These are phyloP conservation scores for Phlogophora meticulosa DNA, from an alignment of 2,888 invertebrate species.

Conservation along the genomic window DNA sequence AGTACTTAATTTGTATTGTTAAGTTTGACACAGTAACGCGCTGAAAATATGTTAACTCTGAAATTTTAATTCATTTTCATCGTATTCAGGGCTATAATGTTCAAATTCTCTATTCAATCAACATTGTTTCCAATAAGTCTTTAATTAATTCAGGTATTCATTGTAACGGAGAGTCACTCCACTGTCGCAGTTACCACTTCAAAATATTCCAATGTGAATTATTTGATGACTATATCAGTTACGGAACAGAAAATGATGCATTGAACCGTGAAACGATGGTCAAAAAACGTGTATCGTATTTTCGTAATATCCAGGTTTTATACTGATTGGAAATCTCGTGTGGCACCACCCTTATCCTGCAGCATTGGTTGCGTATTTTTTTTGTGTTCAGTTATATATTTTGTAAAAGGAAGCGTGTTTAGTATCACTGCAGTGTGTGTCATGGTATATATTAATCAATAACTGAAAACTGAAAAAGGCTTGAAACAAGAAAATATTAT, in stretches of 20 bases:
- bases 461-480: no score
- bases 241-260: conserved; percentile 50
- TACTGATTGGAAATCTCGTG: conserved; percentile 53
- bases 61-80: not conserved
- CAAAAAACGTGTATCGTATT: conserved; percentile 44
- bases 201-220: conserved; percentile 47
- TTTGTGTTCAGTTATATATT: not conserved
- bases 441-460: no score
- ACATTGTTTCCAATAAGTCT: not conserved
- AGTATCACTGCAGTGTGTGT: not conserved
- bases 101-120: not conserved
- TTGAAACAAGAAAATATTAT: no score
- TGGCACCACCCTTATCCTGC: not conserved
- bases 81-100: no score
- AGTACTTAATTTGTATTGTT: no score
- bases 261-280: conserved; percentile 33
- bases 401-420: conserved; percentile 1
- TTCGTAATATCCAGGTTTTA: conserved; percentile 50
- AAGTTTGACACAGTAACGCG: no score
- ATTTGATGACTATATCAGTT: conserved; percentile 58
- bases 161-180: conserved; percentile 9
- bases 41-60: no score
- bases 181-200: conserved; percentile 2
- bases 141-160: conserved; percentile 18
- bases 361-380: conserved; percentile 13